Evolutionary conservation across 2,797 vertebrate species (phyloP), one percentile per base, ranked within the genome.

Genomic region (Perdix hodgsoniae): DNA sequence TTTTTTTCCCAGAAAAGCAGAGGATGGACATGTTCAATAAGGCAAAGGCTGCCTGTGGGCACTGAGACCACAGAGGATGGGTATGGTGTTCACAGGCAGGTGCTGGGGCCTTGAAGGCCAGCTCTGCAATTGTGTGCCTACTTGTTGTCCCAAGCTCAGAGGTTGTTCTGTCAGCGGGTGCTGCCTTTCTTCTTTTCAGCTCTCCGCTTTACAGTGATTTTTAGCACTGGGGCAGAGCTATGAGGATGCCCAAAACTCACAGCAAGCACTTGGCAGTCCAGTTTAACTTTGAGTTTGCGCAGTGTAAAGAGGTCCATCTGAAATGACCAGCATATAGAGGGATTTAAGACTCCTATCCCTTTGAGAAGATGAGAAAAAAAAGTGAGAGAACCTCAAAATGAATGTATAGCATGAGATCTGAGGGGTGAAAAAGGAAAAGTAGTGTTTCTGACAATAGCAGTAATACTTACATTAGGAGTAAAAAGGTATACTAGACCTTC

Each of bases 401-500:
- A 72, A 16, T 47, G 35, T n/a, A 11, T 3, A 31, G 23, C 18
- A 3, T 74, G 52, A 86, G 35, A 76, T 66, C 42, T 37, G 60
- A 69, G 42, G 8, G 9, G 7, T 52, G 5, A 26, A 60, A 44
- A 79, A 61, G 52, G 52, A 50, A 84, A 71, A 74, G 10, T 9
- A 70, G 2, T 42, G 14, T 49, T 83, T 75, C 21, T 81, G 17
- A 39, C 26, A 11, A 7, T 11, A 45, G 42, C 31, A 29, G 37
- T 39, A 69, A 61, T 92, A 97, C 99, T 98, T 94, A 99, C 99
- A 0, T 99, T 78, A 44, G 99, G 99, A 37, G 98, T 99, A 93
- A 99, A 99, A 77, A 99, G 98, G 92, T 99, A 98, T 52, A 17
- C 1, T 24, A 99, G 96, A 31, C 99, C 99, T 0, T 98, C 96